Conservation (phyloP, 2,113 vertebrate genomes). For the Corythornis madagascariensis region DNA sequence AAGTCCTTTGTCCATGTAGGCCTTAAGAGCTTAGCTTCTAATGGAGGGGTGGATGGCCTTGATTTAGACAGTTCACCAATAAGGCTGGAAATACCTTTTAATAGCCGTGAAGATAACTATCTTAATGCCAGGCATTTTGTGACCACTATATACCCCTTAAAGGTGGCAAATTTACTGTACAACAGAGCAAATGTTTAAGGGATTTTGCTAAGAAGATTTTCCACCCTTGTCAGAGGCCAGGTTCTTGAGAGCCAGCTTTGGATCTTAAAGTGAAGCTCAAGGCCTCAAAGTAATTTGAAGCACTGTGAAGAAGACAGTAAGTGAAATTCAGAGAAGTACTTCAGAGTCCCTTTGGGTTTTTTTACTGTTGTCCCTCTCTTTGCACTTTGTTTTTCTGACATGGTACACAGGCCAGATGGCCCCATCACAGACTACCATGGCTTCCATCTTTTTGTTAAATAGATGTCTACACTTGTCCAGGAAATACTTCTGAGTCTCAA, state of each 20-base stretch:
- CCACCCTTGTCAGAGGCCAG: conserved; percentile 4
- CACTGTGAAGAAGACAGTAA: neutral
- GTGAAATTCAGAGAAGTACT: neutral
- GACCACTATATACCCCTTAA: conserved; percentile 38
- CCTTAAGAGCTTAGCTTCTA: conserved; percentile 64
- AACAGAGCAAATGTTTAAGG: conserved; percentile 48
- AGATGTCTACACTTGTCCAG: accelerated
- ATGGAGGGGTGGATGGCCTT: conserved; percentile 67
- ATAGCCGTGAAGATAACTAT: conserved; percentile 31
- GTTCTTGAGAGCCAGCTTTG: neutral
- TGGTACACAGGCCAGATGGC: neutral
- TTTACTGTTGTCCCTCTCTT: neutral
- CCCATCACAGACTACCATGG: accelerated
- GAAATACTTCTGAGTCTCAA: neutral
- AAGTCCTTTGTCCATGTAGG: conserved; percentile 62
- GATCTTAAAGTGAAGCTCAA: neutral
- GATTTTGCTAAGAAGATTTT: conserved; percentile 27
- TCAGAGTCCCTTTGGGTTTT: neutral
- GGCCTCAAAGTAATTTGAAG: neutral
- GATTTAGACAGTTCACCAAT: conserved; percentile 57
- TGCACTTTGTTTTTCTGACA: neutral
- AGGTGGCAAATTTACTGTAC: conserved; percentile 22
- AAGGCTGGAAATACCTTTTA: conserved; percentile 51
- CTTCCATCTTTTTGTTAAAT: neutral
- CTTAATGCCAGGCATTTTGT: conserved; percentile 22